These are phyloP conservation scores for Dipodomys ordii DNA, from an alignment of 2,113 vertebrate genomes.

Conservation along the genomic window DNA sequence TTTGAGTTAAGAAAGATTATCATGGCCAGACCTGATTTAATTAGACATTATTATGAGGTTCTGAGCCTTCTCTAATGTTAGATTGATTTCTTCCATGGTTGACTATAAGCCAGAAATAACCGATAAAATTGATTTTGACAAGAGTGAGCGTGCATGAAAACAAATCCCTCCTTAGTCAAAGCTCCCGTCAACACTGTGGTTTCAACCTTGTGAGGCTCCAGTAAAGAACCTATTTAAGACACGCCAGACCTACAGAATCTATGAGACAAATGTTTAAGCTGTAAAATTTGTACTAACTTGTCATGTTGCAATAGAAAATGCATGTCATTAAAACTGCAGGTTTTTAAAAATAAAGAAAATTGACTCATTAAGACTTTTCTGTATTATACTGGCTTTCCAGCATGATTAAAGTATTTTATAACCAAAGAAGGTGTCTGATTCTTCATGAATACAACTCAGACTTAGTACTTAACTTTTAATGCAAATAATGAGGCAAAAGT, in stretches of 20 bases:
- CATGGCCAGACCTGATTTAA: not conserved
- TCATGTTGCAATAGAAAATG: not conserved
- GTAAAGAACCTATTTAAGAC: not conserved
- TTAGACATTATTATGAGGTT: not conserved
- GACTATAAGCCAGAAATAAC: not conserved
- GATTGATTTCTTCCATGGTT: not conserved
- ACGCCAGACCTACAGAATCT: not conserved
- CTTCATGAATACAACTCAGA: not conserved
- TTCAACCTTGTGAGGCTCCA: not conserved
- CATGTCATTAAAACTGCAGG: not conserved
- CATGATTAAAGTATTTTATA: not conserved
- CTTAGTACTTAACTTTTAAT: conserved; percentile 26
- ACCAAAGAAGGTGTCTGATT: not conserved
- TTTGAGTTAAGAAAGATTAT: not conserved
- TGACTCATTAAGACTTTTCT: not conserved
- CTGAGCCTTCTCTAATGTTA: not conserved
- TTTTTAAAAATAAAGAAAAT: not conserved
- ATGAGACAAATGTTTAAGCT: not conserved
- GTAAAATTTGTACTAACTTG: not conserved
- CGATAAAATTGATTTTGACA: not conserved
- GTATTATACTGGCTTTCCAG: not conserved
- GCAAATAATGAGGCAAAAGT: conserved; percentile 46
- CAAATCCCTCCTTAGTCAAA: not conserved
- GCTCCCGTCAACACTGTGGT: not conserved
- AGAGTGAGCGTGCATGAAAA: not conserved